Base-by-base conservation (phyloP, 2,888 invertebrate species). In the Antheraea yamamai region DNA sequence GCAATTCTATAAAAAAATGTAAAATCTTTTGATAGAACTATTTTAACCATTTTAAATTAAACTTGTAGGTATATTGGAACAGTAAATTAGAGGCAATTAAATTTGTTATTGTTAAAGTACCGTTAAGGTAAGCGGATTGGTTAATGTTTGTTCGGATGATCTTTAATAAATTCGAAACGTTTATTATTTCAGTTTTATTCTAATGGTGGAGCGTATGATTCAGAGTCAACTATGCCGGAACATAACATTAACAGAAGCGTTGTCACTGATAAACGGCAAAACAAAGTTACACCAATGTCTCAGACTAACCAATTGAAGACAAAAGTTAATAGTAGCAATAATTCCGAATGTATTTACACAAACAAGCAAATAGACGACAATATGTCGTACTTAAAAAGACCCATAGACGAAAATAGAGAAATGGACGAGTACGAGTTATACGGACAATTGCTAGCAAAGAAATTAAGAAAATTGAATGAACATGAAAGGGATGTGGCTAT, bases 401-500 rank as follows among this genome's bases (percentile, higher is more conserved):
- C 76, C 8, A 75, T 73, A 8, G 77, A 79, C 0, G 83, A 87
- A 16, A 85, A 83, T 64, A 82, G 79, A 73, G 88, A 88, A 55
- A 83, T 85, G 76, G 94, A 95, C 58, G 94, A 95, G 78, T 94
- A 91, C 47, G 94, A 94, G 30, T 79, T 94, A 1, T 95, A 91
- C 52, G 92, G 90, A 1, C 91, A 91, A 80, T 83, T 95, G 14
- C 80, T 95, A 73, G 94, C 92, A 2, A 94, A 91, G 77, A 95
- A 94, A 80, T 80, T 95, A 72, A 88, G 90, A 77, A 93, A 91
- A 79, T 78, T 95, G 68, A 90, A 93, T 71, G 94, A 94, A 80
- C 87, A 88, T 52, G 91, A 94, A 77, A 87, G 95, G 4, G 94
- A 95, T 78, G 79, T 91, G 26, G 91, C 92, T 6, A 94, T 94